These are phyloP conservation scores for Diglossa brunneiventris DNA, from an alignment of 2,113 vertebrate species.

Conservation along the genomic window DNA sequence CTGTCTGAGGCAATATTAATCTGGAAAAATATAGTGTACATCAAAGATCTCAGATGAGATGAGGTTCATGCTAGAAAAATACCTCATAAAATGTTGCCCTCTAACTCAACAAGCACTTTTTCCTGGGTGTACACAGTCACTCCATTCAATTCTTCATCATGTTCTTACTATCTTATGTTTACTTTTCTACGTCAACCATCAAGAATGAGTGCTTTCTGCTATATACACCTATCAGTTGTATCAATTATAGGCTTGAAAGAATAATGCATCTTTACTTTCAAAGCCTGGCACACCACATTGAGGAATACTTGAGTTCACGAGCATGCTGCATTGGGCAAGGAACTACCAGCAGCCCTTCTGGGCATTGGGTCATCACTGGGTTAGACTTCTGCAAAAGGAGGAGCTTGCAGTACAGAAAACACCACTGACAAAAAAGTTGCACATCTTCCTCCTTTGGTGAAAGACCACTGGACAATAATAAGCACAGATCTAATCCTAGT, in stretches of 20 bases:
- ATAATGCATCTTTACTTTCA: not conserved
- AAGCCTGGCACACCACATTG: rapidly evolving
- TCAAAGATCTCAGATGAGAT: not conserved
- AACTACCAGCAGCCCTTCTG: not conserved
- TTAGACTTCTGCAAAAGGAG: not conserved
- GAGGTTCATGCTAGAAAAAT: not conserved
- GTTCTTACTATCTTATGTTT: not conserved
- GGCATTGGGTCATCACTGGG: not conserved
- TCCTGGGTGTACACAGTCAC: not conserved
- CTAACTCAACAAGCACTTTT: not conserved
- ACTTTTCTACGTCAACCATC: not conserved
- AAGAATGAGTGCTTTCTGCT: not conserved
- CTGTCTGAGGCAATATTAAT: conserved; percentile 85
- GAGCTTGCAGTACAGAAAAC: not conserved
- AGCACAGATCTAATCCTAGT: not conserved
- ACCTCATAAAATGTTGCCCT: not conserved
- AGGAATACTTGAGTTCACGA: not conserved
- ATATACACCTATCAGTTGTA: not conserved
- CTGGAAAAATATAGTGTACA: conserved; percentile 71
- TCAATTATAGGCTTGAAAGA: not conserved
- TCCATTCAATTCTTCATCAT: not conserved
- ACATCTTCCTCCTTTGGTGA: not conserved
- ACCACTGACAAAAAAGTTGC: not conserved
- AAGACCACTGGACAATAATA: not conserved
- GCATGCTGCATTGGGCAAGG: rapidly evolving